Evolutionary conservation across 2,113 vertebrate species (phyloP), one percentile per base, ranked within the genome.

Genomic region (Ornithorhynchus anatinus): DNA sequence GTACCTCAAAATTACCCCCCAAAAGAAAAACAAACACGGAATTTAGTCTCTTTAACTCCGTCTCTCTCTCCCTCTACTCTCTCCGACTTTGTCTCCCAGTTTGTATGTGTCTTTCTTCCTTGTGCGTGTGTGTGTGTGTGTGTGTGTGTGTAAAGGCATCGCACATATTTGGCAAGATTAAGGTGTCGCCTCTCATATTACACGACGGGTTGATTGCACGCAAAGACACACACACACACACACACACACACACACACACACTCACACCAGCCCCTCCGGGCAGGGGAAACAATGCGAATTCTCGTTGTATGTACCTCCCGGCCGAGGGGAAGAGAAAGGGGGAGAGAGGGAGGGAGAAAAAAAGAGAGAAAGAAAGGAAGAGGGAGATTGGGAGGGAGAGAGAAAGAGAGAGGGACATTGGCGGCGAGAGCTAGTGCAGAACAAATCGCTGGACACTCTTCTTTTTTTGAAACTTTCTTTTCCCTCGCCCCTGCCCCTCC

Each of bases 131-230:
- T n/a, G n/a, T n/a, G n/a, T n/a, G n/a, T n/a, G n/a, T n/a, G n/a
- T n/a, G n/a, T n/a, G n/a, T n/a, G n/a, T n/a, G n/a, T 23, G 33
- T 6, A 19, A 64, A 75, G 72, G 72, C 63, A 75, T 42, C 38
- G 53, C 60, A 82, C 83, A 79, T 89, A 92, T 90, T 91, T 90
- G 93, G 88, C 61, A 82, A 92, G 89, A 92, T 90, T 89, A 90
- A 92, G 88, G 89, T 89, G 90, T 86, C 82, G 82, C 78, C 70
- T 89, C 88, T 94, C 92, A 56, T 69, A 83, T 94, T 93, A 89
- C 90, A 84, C 79, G 84, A 76, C 67, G 8, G 84, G 80, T 65
- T 89, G 80, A 86, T 74, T 79, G 74, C 89, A 87, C 59, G 80
- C 83, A 86, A 86, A 84, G 61, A 72, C 80, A 81, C 81, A 84